Evolutionary conservation across 1,140 invertebrate genomes (phyloP).

Genomic region (Charaxes varanes): DNA sequence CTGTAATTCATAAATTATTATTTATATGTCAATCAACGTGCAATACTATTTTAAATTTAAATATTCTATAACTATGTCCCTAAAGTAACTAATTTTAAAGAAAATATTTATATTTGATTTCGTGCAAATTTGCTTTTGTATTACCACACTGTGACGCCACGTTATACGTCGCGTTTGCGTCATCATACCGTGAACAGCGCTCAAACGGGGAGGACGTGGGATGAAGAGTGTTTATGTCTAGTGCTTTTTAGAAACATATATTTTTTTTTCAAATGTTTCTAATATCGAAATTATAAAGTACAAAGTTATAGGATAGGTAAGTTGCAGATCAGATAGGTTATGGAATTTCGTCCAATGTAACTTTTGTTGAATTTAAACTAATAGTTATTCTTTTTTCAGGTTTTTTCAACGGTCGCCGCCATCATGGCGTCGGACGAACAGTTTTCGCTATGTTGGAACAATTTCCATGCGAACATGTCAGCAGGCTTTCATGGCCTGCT

Average conservation of each 20-base stretch:
- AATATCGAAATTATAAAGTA: constrained; percentile 69
- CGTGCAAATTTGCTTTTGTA: constrained; percentile 31
- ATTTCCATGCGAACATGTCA: constrained; percentile 84
- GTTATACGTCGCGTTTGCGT: constrained; percentile 57
- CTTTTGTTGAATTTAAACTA: constrained; percentile 1
- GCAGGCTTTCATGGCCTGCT: constrained; percentile 83
- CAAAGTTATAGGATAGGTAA: constrained; percentile 69
- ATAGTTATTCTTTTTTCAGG: constrained; percentile 39
- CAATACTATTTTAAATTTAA: constrained; percentile 10
- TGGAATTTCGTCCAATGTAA: no score
- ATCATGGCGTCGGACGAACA: constrained; percentile 83
- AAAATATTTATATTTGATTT: constrained; percentile 22
- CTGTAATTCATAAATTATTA: no score
- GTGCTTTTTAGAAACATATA: constrained; percentile 59
- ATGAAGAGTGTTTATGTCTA: constrained; percentile 45
- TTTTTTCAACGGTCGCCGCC: constrained; percentile 62
- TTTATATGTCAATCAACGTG: constrained; percentile 12
- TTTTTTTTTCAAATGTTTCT: constrained; percentile 71
- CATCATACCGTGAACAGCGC: constrained; percentile 59
- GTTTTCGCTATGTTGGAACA: constrained; percentile 86
- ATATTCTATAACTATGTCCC: not conserved
- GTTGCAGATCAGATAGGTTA: no score
- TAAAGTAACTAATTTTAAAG: not conserved
- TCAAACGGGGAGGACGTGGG: constrained; percentile 66
- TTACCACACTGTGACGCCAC: constrained; percentile 53